A percentile compares a stretch with the other conserved stretches of the same genome.
Conservation (phyloP, 1,140 invertebrate genomes). For the Galleria mellonella region DNA sequence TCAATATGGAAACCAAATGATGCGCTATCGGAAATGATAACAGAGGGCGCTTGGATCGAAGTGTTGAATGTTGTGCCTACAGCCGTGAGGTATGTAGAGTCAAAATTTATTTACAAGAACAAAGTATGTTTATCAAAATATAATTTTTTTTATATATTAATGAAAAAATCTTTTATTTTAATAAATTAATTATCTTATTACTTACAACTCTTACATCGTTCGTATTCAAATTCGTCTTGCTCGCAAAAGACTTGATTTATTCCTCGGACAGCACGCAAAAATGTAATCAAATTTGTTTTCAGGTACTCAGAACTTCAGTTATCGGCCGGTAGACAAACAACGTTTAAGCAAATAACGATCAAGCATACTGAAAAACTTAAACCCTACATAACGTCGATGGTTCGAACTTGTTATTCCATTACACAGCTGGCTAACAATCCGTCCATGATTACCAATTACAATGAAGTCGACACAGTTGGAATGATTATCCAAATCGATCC, state of each 20-base stretch:
- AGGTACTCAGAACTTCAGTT: slow-evolving; percentile 70
- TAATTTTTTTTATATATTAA: too few species aligned
- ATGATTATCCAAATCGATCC: slow-evolving; percentile 52
- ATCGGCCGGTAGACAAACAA: slow-evolving; percentile 46
- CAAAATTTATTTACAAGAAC: too few species aligned
- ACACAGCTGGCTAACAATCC: slow-evolving; percentile 38
- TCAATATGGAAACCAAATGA: slow-evolving; percentile 78
- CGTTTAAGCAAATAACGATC: slow-evolving; percentile 32
- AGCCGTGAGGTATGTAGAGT: slow-evolving; percentile 47
- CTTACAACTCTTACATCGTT: too few species aligned
- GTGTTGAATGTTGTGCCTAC: slow-evolving; percentile 56
- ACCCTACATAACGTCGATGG: slow-evolving; percentile 19
- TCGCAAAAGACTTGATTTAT: too few species aligned
- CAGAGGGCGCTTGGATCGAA: slow-evolving; percentile 72
- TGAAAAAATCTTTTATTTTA: too few species aligned
- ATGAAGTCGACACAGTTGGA: slow-evolving; percentile 57
- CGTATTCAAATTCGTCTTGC: too few species aligned
- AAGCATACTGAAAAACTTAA: slow-evolving; percentile 26
- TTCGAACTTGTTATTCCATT: slow-evolving; percentile 36
- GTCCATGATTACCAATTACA: slow-evolving; percentile 33
- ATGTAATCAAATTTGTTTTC: slow-evolving; percentile 29
- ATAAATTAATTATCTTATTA: too few species aligned
- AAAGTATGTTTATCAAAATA: too few species aligned
- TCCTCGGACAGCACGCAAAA: too few species aligned
- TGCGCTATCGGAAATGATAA: slow-evolving; percentile 69